Conservation (phyloP, 2,888 invertebrate species). For the Achlya flavicornis region DNA sequence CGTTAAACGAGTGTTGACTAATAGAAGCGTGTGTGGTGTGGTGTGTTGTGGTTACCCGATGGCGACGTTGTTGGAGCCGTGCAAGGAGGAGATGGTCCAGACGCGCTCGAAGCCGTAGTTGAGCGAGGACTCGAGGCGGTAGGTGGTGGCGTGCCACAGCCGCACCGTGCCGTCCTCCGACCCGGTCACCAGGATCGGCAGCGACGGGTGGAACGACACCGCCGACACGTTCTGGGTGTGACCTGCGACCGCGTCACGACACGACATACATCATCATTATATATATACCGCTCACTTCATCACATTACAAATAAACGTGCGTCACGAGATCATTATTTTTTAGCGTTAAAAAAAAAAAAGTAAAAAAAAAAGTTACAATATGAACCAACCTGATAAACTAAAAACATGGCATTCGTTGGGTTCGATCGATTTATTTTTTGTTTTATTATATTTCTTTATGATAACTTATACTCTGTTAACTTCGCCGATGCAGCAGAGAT, state of each 20-base stretch:
- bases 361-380: no score
- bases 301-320: no score
- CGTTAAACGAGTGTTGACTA: conserved; percentile 3
- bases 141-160: conserved; percentile 99
- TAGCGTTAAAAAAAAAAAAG: no score
- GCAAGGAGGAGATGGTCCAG: conserved; percentile 97
- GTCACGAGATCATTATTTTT: no score
- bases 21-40: neutral
- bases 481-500: no score
- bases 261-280: neutral
- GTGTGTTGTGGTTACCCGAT: conserved; percentile 85
- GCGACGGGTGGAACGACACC: conserved; percentile 98
- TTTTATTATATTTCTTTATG: no score
- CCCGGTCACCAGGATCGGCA: conserved; percentile 98
- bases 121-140: conserved; percentile 96
- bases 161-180: conserved; percentile 99
- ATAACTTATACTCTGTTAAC: no score
- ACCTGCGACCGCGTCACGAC: conserved; percentile 71
- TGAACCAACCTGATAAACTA: no score
- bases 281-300: no score
- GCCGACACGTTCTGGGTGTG: conserved; percentile 98
- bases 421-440: no score
- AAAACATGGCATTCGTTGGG: no score
- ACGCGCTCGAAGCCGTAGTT: conserved; percentile 99
- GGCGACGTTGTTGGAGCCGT: conserved; percentile 98